Conservation (phyloP, 2,797 vertebrate species). For the Parotocinclus haroldoi region DNA sequence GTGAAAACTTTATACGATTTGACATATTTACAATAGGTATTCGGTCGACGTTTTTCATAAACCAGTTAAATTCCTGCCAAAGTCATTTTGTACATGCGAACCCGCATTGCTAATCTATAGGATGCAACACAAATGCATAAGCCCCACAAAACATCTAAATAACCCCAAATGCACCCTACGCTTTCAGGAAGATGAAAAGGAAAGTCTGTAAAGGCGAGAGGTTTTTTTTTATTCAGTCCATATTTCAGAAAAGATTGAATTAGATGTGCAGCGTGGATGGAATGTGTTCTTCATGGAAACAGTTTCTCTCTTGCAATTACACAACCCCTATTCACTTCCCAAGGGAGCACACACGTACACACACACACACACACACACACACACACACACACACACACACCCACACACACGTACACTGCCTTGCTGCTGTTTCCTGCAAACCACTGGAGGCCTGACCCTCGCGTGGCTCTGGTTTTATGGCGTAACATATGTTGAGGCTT, state of each 20-base stretch:
- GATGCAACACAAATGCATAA: no score
- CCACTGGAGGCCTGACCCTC: conserved; percentile 20
- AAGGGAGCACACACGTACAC: background rate
- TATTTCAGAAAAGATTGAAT: conserved; percentile 36
- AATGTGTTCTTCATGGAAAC: conserved; percentile 31
- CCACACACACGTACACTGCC: background rate
- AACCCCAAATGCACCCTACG: no score
- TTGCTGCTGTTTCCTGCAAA: background rate
- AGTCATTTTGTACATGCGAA: no score
- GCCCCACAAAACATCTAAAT: no score
- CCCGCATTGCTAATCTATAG: no score
- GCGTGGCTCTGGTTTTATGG: conserved; percentile 27
- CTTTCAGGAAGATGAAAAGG: no score
- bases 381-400: background rate
- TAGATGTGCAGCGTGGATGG: conserved; percentile 21
- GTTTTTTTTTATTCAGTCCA: conserved; percentile 6
- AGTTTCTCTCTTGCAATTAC: conserved; percentile 30
- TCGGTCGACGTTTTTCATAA: no score
- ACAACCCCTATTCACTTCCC: conserved; percentile 23
- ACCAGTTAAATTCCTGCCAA: no score
- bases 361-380: background rate
- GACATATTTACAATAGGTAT: no score
- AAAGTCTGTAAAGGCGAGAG: no score
- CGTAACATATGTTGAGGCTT: conserved; percentile 36
- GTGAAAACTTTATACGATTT: no score